Base-by-base conservation (phyloP, 2,797 vertebrate species). In the Coluber constrictor region DNA sequence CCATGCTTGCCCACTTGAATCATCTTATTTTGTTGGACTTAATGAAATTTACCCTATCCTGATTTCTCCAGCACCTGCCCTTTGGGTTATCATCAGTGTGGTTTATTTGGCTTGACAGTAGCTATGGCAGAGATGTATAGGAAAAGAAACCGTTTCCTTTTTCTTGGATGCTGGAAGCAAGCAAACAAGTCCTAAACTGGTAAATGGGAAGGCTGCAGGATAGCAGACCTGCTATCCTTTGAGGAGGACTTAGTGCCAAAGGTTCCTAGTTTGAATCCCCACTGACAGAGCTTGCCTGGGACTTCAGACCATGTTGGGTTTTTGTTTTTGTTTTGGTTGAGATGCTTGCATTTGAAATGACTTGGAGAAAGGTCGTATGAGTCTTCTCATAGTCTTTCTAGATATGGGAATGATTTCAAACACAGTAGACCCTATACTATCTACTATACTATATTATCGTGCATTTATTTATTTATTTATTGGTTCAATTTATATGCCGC, bases 41-140 rank as follows among this genome's bases (percentile, higher is more conserved):
- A 54, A 66, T 11, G 63, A 90, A 88, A 37, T 79, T 55, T 25
- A 57, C 29, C 55, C 43, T 20, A 12, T 16, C 29, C 43, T 6
- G 16, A 74, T 54, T 55, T 90, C 91, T 61, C 56, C 3, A 9
- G n/a, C 74, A 70, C 4, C 54, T 56, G 20, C 57, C 37, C 51
- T 70, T 29, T 23, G 29, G 86, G 20, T 83, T 94, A 59, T 57
- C 90, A 86, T 63, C 89, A 94, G 89, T 47, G 0, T 63, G 25
- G 47, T 27, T 92, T 88, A 90, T 90, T 37, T 13, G 15, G 63
- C n/a, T 37, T 83, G 89, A 90, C 89, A 88, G 91, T 56, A 88
- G 89, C 47, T 66, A 43, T 59, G 55, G 47, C 57, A 55, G 12
- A 91, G 88, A 18, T 3, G 32, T 56, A 88, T 3, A 61, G 23